These are phyloP conservation scores for Tetanocera ferruginea DNA, from an alignment of 2,888 invertebrate species.

Conservation along the genomic window DNA sequence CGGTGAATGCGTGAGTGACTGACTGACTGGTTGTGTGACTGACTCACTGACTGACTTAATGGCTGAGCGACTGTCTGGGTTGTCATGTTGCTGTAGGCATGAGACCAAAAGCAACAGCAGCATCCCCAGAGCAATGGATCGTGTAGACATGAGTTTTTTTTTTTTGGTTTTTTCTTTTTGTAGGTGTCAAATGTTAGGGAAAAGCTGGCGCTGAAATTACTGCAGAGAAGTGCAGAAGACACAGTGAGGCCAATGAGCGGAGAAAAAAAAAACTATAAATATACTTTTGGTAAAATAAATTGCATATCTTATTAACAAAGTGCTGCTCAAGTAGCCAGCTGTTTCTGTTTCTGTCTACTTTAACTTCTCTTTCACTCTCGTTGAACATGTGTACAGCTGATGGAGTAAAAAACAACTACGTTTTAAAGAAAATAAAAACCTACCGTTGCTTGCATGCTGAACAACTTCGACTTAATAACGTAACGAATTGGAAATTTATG, in stretches of 20 bases:
- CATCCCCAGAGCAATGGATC: not conserved
- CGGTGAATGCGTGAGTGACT: slow-evolving; percentile 15
- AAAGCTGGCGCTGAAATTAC: not conserved
- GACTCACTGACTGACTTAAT: not conserved
- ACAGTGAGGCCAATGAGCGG: not conserved
- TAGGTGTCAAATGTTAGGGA: not conserved
- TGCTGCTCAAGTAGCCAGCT: too few relatives aligned
- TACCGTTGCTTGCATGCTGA: not conserved
- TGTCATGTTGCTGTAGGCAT: not conserved
- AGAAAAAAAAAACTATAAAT: not conserved
- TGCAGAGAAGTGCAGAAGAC: not conserved
- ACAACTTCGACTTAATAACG: slow-evolving; percentile 40
- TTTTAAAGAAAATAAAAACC: not conserved
- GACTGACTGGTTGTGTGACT: not conserved
- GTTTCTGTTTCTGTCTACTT: too few relatives aligned
- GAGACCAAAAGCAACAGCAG: not conserved
- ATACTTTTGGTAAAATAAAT: not conserved
- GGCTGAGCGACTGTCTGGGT: not conserved
- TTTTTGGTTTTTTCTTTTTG: not conserved
- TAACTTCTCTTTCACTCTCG: too few relatives aligned
- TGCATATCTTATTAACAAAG: not conserved
- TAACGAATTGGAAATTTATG: slow-evolving; percentile 56
- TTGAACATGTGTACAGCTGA: too few relatives aligned
- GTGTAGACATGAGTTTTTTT: not conserved
- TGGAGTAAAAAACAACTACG: too few relatives aligned